These are phyloP conservation scores for Ibycter americanus DNA, from an alignment of 2,797 vertebrate species.

Conservation along the genomic window DNA sequence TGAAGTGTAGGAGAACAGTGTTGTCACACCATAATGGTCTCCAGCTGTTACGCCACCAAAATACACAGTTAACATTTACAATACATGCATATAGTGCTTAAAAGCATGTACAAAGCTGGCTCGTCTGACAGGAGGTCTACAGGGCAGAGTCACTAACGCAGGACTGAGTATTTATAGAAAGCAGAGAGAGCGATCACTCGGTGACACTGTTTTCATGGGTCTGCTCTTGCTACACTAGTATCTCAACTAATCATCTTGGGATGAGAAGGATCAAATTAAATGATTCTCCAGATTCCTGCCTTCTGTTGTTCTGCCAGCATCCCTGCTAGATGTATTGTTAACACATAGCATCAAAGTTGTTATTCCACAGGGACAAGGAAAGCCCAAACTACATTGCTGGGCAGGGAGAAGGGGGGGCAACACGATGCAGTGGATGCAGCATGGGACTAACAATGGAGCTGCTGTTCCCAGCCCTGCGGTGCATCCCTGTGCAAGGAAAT, in stretches of 20 bases:
- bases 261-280: neutral
- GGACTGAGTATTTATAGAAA: neutral
- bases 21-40: neutral
- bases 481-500: neutral
- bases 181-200: neutral
- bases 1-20: neutral
- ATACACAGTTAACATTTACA: slow-evolving; percentile 29
- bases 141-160: neutral
- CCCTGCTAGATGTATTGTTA: neutral
- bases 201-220: neutral
- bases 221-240: neutral
- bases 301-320: neutral
- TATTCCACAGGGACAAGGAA: neutral
- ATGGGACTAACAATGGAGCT: neutral
- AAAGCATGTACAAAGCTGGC: neutral
- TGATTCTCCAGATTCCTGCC: neutral
- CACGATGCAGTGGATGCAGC: neutral
- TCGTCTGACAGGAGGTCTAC: neutral
- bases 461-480: neutral
- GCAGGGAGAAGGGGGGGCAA: neutral
- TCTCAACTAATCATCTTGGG: neutral
- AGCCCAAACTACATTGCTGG: neutral
- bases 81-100: neutral
- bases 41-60: slow-evolving; percentile 43
- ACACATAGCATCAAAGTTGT: neutral